A percentile compares a stretch with the other conserved stretches of the same genome.
phyloP scores from a whole-genome alignment of 2,888 invertebrate species.

The Ypsolopha scabrella region DNA sequence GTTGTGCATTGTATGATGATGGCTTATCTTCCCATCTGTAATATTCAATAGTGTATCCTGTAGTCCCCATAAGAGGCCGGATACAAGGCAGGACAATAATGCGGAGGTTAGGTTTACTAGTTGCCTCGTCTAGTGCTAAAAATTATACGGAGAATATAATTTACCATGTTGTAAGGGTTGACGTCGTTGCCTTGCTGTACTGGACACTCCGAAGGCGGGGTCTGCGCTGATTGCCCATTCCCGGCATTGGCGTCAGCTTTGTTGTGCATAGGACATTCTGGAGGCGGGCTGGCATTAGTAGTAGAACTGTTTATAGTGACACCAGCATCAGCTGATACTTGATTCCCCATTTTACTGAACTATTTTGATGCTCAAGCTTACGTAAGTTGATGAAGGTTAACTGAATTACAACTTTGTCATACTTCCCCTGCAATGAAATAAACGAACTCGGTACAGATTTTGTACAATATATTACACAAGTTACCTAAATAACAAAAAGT shows the following conservation, averaged over 20 bases:
- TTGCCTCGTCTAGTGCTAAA: background rate
- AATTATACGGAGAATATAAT: background rate
- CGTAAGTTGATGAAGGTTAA: conserved; percentile 32
- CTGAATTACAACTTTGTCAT: background rate
- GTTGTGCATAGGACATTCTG: conserved; percentile 90
- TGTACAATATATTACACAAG: no score
- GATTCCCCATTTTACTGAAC: conserved; percentile 44
- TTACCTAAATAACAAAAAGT: no score
- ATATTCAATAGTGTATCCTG: background rate
- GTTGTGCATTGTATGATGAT: no score
- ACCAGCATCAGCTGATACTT: conserved; percentile 45
- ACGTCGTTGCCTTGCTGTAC: conserved; percentile 74
- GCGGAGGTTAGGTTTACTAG: no score
- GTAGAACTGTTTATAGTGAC: conserved; percentile 21
- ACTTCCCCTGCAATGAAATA: background rate
- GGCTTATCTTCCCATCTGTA: no score
- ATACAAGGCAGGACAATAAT: no score
- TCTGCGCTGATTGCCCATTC: conserved; percentile 15
- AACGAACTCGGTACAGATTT: background rate
- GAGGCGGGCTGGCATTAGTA: conserved; percentile 64
- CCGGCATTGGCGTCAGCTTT: conserved; percentile 37
- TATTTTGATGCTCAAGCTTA: conserved; percentile 27
- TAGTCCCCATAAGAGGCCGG: no score
- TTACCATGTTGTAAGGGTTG: conserved; percentile 88
- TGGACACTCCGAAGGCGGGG: conserved; percentile 75